Base-by-base conservation (phyloP, 2,888 invertebrate species). In the Acanthosepion lycidas region DNA sequence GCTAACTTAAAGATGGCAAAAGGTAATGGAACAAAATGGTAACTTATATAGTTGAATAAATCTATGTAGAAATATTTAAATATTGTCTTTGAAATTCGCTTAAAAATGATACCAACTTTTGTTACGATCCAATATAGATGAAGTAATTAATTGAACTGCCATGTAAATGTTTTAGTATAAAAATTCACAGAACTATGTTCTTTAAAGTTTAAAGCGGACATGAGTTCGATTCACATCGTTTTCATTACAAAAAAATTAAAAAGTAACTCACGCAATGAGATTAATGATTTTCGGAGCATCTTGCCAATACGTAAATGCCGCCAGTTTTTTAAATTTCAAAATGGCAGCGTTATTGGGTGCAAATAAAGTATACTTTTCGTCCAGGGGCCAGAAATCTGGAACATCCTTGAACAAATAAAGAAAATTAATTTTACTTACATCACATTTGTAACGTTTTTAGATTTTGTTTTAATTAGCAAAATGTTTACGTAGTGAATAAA, bases 301-400 rank as follows among this genome's bases (percentile, higher is more conserved):
- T n/a, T 95, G 92, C 95, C 96, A 96, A 94, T 96, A 96, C 6
- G 49, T 6, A 33, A 92, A 6, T 64, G 95, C 6, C 59, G 94
- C 78, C 26, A 95, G 91, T 9, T 94, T 42, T n/a, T 95, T 95
- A 94, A 96, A 96, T 6, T 95, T 92, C 3, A 51, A 51, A 94
- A 97, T 92, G 33, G 96, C 96, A 26, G 78, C 94, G 93, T 96
- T 95, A 33, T 95, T 95, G 5, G 96, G 96, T 1, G 96, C 96
- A 95, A 97, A 96, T 15, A 97, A 94, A 23, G 96, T 97, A 95
- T 96, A 96, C 6, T 95, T 95, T 15, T 95, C 95, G 0, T 94
- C 94, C 4, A 94, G 33, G 18, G 28, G 5, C 93, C 93, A 93
- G 53, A 93, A 93, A 93, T 93, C 49, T 15, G 93, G 28, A 18